Base-by-base conservation (phyloP, 2,888 invertebrate species). In the Hololepta plana region DNA sequence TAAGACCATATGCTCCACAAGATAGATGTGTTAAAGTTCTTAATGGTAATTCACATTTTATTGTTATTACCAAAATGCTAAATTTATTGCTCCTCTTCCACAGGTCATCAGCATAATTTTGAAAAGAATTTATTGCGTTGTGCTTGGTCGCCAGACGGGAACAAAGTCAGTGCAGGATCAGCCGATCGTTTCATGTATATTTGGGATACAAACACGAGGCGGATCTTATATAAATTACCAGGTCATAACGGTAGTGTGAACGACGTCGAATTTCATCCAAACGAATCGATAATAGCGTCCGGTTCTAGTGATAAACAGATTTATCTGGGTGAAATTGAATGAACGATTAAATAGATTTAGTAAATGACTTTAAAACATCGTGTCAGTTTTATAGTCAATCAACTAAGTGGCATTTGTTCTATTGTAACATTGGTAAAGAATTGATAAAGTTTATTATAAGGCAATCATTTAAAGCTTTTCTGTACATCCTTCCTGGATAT, bases 241-340 rank as follows among this genome's bases (percentile, higher is more conserved):
- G 98, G 98, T 0, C 98, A 99, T 55, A 82, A 88, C 55, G 98
- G 98, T 17, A 80, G 91, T 34, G 91, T 99, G 14, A 96, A 95
- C 49, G 91, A 88, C 50, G 75, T 91, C 2, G 84, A 87, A 53
- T 93, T 99, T 53, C 96, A 98, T 57, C 82, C 81, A 0, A 69
- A 67, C 15, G 95, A 99, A 52, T 85, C 95, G 4, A 76, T 99
- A 27, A 73, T 96, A 38, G 65, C 85, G 19, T 96, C 96, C 0
- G 88, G 75, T 6, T 82, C 88, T 19, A 93, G 91, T 54, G 98
- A 98, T 55, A 96, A 95, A 54, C 81, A 81, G 42, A 66, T 98
- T 32, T 98, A 79, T 53, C 59, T 98, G 34, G 96, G 98, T 16
- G 96, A 98, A 65, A 82, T 96, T 38, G 90, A 91, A n/a, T n/a